Base-by-base conservation (phyloP, 2,113 vertebrate species). In the Phrynocephalus versicolor region DNA sequence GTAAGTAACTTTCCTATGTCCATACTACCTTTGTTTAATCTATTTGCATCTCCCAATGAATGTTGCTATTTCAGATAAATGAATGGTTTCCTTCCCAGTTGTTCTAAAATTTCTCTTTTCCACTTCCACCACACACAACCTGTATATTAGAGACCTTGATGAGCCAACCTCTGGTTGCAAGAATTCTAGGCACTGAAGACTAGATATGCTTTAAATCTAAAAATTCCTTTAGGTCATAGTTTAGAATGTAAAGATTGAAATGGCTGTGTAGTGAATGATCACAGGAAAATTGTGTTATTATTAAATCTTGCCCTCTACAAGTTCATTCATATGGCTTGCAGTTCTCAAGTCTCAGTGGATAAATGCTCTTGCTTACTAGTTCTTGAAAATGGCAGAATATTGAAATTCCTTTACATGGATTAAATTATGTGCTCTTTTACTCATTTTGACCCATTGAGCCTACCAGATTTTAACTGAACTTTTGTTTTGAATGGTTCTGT, bases 1-100 rank as follows among this genome's bases (percentile, higher is more conserved):
- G 99, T 99, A 94, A 98, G 98, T 97, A 83, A 27, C 19, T 19
- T 10, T 19, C 57, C 58, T 37, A 6, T 60, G 6, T 25, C 12
- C 45, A 23, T 30, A 55, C 55, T 3, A 16, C 76, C 9, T 83
- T 83, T 16, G 30, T 73, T 65, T 75, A 62, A 45, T 6, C 13
- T n/a, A 1, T 75, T 45, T 75, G 79, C 45, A 51, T 51, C 45
- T 51, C 10, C 51, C 55, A 37, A 67, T 67, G 23, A 15, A n/a
- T 76, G n/a, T 67, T 35, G 23, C 16, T 76, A 51, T 21, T 67
- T 75, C 73, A 69, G 33, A 70, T 70, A 62, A 30, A 69, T 57
- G 45, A 41, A 19, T 21, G 33, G 58, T 76, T 55, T 3, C 3
- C 45, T 14, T 55, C 41, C 51, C 16, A 37, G 3, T 23, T 23